phyloP scores from a whole-genome alignment of 2,797 vertebrate genomes.

The Pangasius djambal region DNA sequence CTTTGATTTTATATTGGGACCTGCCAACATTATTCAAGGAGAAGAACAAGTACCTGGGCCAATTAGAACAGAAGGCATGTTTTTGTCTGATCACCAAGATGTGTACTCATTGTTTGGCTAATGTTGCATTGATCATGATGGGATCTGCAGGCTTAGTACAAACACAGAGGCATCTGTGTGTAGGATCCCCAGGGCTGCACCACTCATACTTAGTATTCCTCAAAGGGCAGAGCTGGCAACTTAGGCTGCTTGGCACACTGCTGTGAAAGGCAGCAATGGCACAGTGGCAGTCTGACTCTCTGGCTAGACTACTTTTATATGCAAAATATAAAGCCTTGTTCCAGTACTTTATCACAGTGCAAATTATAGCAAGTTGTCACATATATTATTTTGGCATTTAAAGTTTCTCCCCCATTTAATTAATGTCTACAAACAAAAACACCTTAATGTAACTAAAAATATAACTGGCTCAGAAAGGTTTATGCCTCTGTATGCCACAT shows the following conservation, averaged over 20 bases:
- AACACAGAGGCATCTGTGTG: slow-evolving; percentile 67
- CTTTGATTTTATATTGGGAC: slow-evolving; percentile 19
- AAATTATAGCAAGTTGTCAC: slow-evolving; percentile 38
- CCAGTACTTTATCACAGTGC: slow-evolving; percentile 32
- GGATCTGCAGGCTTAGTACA: slow-evolving; percentile 30
- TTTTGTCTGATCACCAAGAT: slow-evolving; percentile 37
- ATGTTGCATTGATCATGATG: slow-evolving; percentile 29
- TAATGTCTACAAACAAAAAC: neutral
- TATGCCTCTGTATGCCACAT: neutral
- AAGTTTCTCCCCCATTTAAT: neutral
- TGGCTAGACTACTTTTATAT: slow-evolving; percentile 35
- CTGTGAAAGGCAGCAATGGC: slow-evolving; percentile 31
- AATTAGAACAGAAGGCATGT: slow-evolving; percentile 40
- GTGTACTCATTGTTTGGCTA: slow-evolving; percentile 37
- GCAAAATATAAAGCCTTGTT: slow-evolving; percentile 29
- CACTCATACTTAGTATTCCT: slow-evolving; percentile 69
- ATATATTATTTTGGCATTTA: slow-evolving; percentile 29
- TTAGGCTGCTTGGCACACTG: slow-evolving; percentile 66
- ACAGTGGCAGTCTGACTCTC: slow-evolving; percentile 23
- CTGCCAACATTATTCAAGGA: slow-evolving; percentile 9
- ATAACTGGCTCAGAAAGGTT: neutral
- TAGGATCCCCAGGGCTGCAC: slow-evolving; percentile 54
- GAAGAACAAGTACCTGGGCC: slow-evolving; percentile 4
- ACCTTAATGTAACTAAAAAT: neutral
- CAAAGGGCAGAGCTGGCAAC: slow-evolving; percentile 66